Conservation (phyloP, 2,888 invertebrate genomes). For the Drosophila picticornis region DNA sequence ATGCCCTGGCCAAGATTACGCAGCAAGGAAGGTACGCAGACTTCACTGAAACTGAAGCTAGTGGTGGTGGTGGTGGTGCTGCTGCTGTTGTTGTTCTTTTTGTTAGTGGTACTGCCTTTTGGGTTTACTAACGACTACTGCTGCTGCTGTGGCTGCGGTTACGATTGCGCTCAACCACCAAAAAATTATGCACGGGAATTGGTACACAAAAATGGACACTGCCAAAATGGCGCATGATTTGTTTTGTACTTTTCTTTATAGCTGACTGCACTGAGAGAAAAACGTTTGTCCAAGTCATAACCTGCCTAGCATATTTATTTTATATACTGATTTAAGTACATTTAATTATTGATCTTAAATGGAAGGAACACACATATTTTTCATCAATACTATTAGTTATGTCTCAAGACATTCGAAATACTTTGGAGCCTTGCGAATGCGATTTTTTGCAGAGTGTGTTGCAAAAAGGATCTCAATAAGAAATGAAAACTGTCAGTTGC, state of each 20-base stretch:
- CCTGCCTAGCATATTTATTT: neutral
- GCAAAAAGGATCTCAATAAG: slow-evolving; percentile 2
- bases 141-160: slow-evolving; percentile 39
- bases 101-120: slow-evolving; percentile 18
- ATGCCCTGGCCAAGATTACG: slow-evolving; percentile 81
- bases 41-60: slow-evolving; percentile 18
- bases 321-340: neutral
- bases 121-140: slow-evolving; percentile 61
- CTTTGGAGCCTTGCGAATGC: neutral
- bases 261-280: slow-evolving; percentile 35
- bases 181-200: slow-evolving; percentile 75
- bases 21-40: slow-evolving; percentile 48
- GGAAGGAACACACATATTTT: neutral
- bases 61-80: slow-evolving; percentile 7
- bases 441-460: neutral
- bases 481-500: slow-evolving; percentile 26
- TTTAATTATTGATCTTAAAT: neutral
- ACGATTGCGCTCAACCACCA: slow-evolving; percentile 55
- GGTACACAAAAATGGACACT: slow-evolving; percentile 57
- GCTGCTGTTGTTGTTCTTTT: slow-evolving; percentile 7
- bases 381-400: neutral
- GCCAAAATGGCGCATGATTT: slow-evolving; percentile 81
- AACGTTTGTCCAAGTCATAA: neutral
- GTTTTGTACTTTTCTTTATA: slow-evolving; percentile 70
- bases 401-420: neutral